Conservation (phyloP, 2,888 invertebrate genomes). For the Eilema caniola region DNA sequence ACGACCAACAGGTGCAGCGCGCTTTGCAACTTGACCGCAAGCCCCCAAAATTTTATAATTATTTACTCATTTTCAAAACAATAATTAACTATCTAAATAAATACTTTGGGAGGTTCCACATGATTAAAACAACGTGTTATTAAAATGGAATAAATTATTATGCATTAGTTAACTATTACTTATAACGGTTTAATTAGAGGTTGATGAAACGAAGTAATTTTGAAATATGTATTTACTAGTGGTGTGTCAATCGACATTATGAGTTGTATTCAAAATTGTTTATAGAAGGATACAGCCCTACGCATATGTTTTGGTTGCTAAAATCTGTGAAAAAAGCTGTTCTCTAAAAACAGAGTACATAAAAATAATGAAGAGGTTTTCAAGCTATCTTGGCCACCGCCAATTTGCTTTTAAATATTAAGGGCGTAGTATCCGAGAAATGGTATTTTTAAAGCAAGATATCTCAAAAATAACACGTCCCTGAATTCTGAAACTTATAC, state of each 20-base stretch:
- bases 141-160: constrained; percentile 5
- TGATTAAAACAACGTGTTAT: constrained; percentile 63
- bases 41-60: constrained; percentile 67
- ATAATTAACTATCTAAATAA: constrained; percentile 69
- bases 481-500: too few relatives aligned
- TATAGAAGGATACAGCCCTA: too few relatives aligned
- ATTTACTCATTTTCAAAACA: constrained; percentile 59
- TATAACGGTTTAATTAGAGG: neutral
- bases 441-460: too few relatives aligned
- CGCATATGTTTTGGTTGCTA: neutral
- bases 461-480: too few relatives aligned
- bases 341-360: neutral
- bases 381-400: too few relatives aligned
- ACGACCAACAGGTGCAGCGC: constrained; percentile 64
- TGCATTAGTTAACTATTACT: neutral
- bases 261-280: neutral
- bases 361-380: neutral
- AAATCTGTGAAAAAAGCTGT: too few relatives aligned
- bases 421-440: too few relatives aligned
- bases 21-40: constrained; percentile 44
- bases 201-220: neutral
- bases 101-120: constrained; percentile 50
- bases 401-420: too few relatives aligned
- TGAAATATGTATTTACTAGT: neutral
- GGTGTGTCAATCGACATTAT: neutral